These are phyloP conservation scores for Microplitis manilae DNA, from an alignment of 2,888 invertebrate genomes.

Conservation along the genomic window DNA sequence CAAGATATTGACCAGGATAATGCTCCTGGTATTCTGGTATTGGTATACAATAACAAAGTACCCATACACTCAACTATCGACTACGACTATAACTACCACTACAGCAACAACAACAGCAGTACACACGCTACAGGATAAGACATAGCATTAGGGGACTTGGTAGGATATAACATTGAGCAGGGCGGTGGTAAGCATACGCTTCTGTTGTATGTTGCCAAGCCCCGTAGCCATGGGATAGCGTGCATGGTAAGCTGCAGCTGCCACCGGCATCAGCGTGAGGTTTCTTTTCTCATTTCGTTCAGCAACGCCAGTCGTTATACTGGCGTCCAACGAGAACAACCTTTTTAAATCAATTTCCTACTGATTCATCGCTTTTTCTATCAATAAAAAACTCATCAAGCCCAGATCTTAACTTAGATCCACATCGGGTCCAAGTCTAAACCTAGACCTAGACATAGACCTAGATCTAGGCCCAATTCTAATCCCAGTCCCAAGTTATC, in stretches of 20 bases:
- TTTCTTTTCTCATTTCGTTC: slow-evolving; percentile 54
- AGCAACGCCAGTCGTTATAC: slow-evolving; percentile 65
- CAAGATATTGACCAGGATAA: not conserved
- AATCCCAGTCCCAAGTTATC: not conserved
- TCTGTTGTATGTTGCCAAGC: not conserved
- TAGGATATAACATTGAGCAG: not conserved
- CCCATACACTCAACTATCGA: not conserved
- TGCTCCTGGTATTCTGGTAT: not conserved
- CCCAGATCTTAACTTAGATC: no score
- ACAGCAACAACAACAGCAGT: not conserved
- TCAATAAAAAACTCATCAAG: no score
- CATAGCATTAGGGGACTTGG: not conserved
- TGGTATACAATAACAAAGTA: not conserved
- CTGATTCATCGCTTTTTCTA: not conserved
- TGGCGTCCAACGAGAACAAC: slow-evolving; percentile 61
- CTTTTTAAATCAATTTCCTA: not conserved
- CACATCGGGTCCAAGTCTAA: no score
- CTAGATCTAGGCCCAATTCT: no score
- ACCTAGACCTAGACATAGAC: no score
- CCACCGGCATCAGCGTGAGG: slow-evolving; percentile 60
- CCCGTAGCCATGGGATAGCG: slow-evolving; percentile 30
- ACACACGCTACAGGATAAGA: not conserved
- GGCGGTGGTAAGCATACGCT: slow-evolving; percentile 1
- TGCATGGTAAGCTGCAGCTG: slow-evolving; percentile 47
- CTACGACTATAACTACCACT: not conserved